Conservation (phyloP, 2,888 invertebrate species). For the Dromius quadrimaculatus region DNA sequence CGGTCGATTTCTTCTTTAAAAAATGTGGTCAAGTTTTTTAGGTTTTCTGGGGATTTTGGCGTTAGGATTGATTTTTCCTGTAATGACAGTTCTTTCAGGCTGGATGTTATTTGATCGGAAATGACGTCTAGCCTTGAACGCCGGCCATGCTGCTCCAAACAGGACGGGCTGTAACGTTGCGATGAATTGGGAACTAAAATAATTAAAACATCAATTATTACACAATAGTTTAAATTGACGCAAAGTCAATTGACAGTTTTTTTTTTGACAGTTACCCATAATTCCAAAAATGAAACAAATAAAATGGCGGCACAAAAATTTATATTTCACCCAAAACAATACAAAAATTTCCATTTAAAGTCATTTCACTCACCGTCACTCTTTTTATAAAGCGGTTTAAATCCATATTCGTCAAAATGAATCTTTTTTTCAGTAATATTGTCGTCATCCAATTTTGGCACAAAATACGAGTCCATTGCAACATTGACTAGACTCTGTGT, state of each 20-base stretch:
- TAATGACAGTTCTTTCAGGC: conserved; percentile 12
- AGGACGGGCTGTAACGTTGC: conserved; percentile 31
- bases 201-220: no score
- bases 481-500: conserved; percentile 51
- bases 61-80: not conserved
- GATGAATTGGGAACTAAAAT: not conserved
- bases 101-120: conserved; percentile 19
- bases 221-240: no score
- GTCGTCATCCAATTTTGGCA: conserved; percentile 45
- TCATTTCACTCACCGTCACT: conserved; percentile 17
- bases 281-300: not conserved
- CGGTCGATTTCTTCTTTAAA: conserved; percentile 3
- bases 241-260: no score
- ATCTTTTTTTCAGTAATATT: conserved; percentile 5
- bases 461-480: conserved; percentile 37
- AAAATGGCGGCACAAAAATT: not conserved
- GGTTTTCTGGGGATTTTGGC: not conserved
- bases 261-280: no score
- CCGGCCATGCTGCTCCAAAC: conserved; percentile 24
- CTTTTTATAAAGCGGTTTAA: conserved; percentile 34
- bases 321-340: not conserved
- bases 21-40: not conserved
- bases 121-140: conserved; percentile 28
- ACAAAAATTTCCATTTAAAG: not conserved
- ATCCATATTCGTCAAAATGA: conserved; percentile 12